These are phyloP conservation scores for Clinocottus analis DNA, from an alignment of 2,113 vertebrate genomes.

Conservation along the genomic window DNA sequence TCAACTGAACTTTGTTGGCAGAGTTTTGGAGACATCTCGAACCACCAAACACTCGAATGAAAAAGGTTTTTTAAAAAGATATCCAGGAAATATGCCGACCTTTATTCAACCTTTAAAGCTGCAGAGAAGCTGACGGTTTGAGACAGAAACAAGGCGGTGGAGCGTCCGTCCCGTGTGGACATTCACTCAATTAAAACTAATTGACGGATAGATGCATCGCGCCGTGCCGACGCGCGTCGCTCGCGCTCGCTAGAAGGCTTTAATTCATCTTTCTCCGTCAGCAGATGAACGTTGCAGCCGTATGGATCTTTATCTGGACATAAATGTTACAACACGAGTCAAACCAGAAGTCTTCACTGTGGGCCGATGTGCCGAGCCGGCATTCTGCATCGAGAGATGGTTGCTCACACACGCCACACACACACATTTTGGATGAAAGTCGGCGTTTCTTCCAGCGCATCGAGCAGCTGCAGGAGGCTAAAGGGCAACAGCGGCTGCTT, in stretches of 20 bases:
- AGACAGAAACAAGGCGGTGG: neutral
- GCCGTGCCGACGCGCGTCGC: neutral
- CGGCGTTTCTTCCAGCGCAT: conserved; percentile 26
- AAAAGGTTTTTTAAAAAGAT: too few species aligned
- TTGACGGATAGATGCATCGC: conserved; percentile 11
- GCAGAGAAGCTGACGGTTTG: neutral
- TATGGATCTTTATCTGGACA: neutral
- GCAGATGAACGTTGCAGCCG: neutral
- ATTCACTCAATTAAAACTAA: neutral
- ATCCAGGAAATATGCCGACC: too few species aligned
- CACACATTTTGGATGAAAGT: conserved; percentile 38
- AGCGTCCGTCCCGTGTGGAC: neutral
- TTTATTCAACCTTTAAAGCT: neutral
- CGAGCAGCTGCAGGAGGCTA: conserved; percentile 19
- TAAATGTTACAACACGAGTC: neutral
- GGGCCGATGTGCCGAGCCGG: conserved; percentile 24
- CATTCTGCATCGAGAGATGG: too few species aligned
- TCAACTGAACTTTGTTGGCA: conserved; percentile 8
- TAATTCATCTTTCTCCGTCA: neutral
- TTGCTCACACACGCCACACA: conserved; percentile 3
- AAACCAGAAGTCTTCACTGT: neutral
- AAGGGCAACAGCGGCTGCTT: conserved; percentile 17
- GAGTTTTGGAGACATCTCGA: neutral
- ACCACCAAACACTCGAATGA: conserved; percentile 1
- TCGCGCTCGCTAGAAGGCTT: neutral